Conservation (phyloP, 2,888 invertebrate genomes). For the Chironomus riparius region DNA sequence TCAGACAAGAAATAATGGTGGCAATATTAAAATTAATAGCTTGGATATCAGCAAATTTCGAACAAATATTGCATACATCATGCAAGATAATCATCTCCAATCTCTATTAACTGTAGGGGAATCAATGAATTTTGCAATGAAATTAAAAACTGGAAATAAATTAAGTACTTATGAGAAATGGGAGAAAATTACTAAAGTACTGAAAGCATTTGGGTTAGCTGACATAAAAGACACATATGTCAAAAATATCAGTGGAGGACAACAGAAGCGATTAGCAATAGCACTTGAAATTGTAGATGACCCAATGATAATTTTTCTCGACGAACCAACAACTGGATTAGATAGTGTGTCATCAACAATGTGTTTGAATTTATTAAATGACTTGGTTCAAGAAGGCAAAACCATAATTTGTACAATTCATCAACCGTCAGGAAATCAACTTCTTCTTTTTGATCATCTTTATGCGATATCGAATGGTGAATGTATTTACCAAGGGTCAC, state of each 20-base stretch:
- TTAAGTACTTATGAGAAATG: conserved; percentile 53
- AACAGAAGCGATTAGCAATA: conserved; percentile 80
- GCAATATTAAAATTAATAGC: conserved; percentile 65
- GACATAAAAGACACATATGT: conserved; percentile 58
- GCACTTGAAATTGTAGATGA: conserved; percentile 86
- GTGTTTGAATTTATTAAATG: conserved; percentile 67
- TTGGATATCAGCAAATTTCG: conserved; percentile 58
- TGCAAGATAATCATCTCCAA: conserved; percentile 77
- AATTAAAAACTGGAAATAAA: conserved; percentile 68
- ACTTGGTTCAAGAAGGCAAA: conserved; percentile 71
- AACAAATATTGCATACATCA: conserved; percentile 76
- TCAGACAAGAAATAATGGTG: conserved; percentile 44
- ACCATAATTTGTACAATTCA: conserved; percentile 85
- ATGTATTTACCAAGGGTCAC: conserved; percentile 72
- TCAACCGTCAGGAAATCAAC: conserved; percentile 78
- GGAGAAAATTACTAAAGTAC: conserved; percentile 45
- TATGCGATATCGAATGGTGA: conserved; percentile 73
- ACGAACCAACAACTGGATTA: conserved; percentile 89
- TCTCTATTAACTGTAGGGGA: conserved; percentile 76
- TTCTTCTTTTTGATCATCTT: conserved; percentile 81
- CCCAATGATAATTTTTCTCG: conserved; percentile 86
- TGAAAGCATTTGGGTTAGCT: conserved; percentile 65
- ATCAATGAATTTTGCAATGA: conserved; percentile 76
- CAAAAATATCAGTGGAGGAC: conserved; percentile 72
- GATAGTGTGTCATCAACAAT: conserved; percentile 78